phyloP scores from a whole-genome alignment of 2,797 vertebrate species.

The Trachops cirrhosus region DNA sequence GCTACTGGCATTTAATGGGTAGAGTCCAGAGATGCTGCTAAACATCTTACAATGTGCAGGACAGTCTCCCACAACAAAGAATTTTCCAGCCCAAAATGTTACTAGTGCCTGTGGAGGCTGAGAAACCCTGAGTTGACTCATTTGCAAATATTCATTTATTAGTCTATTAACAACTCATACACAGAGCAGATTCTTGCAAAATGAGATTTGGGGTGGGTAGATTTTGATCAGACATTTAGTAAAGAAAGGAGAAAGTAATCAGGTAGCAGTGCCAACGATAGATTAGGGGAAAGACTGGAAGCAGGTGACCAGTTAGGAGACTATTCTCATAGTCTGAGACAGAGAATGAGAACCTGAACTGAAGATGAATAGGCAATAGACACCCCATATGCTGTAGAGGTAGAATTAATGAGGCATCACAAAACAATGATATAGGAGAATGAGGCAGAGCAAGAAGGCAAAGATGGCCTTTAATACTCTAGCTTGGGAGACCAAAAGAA shows the following conservation, averaged over 20 bases:
- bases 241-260: not conserved
- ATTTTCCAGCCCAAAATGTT: not conserved
- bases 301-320: not conserved
- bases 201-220: not conserved
- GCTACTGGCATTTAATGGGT: not conserved
- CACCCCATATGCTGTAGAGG: not conserved
- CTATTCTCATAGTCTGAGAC: not conserved
- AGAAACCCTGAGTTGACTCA: not conserved
- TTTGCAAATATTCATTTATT: conserved; percentile 26
- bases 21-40: not conserved
- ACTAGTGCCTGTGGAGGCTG: not conserved
- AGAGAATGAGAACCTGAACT: not conserved
- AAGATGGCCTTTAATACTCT: not conserved
- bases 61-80: not conserved
- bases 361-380: not conserved
- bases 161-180: not conserved
- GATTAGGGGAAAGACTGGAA: not conserved
- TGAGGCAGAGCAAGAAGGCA: not conserved
- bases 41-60: not conserved
- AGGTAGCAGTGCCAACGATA: not conserved
- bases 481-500: not conserved
- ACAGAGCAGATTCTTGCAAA: not conserved
- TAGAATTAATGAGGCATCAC: not conserved
- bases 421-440: not conserved
- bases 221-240: not conserved